Percentiles rank a stretch among this genome's conserved stretches.
Conservation (phyloP, 1,140 invertebrate genomes). For the Heliconius hermathena region DNA sequence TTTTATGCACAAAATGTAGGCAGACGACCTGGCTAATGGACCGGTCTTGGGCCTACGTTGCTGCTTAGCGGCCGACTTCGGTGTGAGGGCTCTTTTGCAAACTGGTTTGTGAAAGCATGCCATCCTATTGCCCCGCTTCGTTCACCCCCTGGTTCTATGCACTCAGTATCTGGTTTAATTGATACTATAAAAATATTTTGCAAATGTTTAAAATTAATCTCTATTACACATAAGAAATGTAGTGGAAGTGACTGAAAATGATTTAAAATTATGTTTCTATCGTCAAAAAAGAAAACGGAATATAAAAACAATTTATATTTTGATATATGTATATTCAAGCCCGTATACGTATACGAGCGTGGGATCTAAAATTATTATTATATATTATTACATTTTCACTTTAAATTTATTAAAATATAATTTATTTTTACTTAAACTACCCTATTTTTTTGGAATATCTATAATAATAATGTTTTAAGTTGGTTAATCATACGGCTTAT, state of each 20-base stretch:
- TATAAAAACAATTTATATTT: not conserved
- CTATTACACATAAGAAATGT: not conserved
- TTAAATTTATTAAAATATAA: no score
- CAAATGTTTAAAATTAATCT: not conserved
- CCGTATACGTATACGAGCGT: no score
- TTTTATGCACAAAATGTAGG: conserved; percentile 41
- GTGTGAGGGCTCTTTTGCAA: conserved; percentile 63
- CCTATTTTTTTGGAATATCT: not conserved
- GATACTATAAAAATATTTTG: not conserved
- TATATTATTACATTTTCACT: not conserved
- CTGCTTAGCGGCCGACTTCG: conserved; percentile 54
- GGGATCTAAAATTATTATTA: not conserved
- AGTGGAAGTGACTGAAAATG: not conserved
- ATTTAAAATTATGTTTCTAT: not conserved
- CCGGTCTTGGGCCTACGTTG: conserved; percentile 42
- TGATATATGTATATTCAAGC: no score
- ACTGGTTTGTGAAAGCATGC: conserved; percentile 58
- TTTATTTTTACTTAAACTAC: not conserved
- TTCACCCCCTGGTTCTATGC: conserved; percentile 41
- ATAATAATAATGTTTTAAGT: not conserved
- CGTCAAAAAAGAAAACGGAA: not conserved
- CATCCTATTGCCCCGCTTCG: conserved; percentile 39
- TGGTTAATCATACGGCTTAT: conserved; percentile 48
- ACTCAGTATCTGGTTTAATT: conserved; percentile 29
- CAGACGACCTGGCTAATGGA: conserved; percentile 55